phyloP scores from a whole-genome alignment of 1,140 invertebrate genomes.

The Heterodera schachtii region DNA sequence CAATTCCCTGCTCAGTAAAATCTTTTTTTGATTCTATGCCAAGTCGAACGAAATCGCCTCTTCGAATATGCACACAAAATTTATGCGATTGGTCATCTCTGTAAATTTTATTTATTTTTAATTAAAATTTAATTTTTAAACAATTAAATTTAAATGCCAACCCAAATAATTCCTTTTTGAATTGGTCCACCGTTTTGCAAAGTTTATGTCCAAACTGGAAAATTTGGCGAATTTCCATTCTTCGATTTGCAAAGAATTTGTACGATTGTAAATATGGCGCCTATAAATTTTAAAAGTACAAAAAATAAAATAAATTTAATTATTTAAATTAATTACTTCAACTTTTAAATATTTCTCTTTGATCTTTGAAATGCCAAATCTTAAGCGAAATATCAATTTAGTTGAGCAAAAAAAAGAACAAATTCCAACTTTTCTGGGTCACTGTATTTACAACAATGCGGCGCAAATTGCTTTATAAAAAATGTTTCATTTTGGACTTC shows the following conservation, averaged over 20 bases:
- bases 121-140: too few species aligned
- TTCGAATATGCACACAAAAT: constrained; percentile 27
- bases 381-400: neutral
- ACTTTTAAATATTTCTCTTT: neutral
- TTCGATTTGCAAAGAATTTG: neutral
- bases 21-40: neutral
- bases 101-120: neutral
- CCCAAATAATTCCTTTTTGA: neutral
- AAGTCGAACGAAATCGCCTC: neutral
- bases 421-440: too few species aligned
- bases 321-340: neutral
- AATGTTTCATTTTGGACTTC: too few species aligned
- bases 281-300: neutral
- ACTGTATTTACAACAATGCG: too few species aligned
- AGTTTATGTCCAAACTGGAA: neutral
- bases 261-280: neutral
- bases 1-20: constrained; percentile 19
- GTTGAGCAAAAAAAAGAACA: neutral
- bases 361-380: neutral
- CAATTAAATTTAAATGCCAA: neutral
- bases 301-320: neutral
- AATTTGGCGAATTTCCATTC: constrained; percentile 1
- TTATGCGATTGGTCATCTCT: constrained; percentile 10
- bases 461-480: too few species aligned
- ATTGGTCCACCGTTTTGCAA: neutral